Percentiles rank a stretch among this genome's conserved stretches.
These are phyloP conservation scores for Lithobates pipiens DNA, from an alignment of 2,797 vertebrate species.

Conservation along the genomic window DNA sequence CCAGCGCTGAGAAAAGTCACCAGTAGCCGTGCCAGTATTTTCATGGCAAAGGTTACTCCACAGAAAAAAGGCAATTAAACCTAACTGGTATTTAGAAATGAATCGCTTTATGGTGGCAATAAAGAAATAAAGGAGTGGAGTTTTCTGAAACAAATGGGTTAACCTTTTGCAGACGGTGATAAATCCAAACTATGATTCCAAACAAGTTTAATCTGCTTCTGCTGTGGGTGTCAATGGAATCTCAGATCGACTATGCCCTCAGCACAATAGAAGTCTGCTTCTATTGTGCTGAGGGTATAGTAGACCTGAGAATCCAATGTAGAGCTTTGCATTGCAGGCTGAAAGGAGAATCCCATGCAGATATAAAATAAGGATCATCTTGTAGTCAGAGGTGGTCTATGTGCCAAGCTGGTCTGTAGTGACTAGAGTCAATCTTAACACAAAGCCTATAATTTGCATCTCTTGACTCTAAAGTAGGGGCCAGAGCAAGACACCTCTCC, in stretches of 20 bases:
- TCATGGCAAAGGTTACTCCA: not conserved
- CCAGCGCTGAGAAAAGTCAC: too few relatives aligned
- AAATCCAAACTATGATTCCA: not conserved
- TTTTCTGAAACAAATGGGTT: not conserved
- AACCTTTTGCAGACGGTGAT: not conserved
- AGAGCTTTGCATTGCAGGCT: not conserved
- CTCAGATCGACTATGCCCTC: too few relatives aligned
- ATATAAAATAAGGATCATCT: too few relatives aligned
- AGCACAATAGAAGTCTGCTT: too few relatives aligned
- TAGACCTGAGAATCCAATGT: too few relatives aligned
- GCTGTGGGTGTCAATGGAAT: too few relatives aligned
- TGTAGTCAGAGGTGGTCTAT: too few relatives aligned
- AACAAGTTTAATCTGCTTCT: not conserved
- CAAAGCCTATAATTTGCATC: too few relatives aligned
- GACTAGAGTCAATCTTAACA: too few relatives aligned
- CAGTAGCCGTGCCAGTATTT: not conserved
- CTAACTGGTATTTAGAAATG: not conserved
- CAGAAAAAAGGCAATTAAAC: not conserved
- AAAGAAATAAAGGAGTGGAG: not conserved
- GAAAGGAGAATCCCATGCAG: not conserved
- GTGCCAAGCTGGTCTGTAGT: too few relatives aligned
- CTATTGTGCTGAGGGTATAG: not conserved
- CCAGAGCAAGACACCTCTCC: too few relatives aligned
- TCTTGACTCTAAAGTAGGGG: too few relatives aligned
- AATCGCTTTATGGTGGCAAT: conserved; percentile 18